Conservation (phyloP, 2,888 invertebrate species). For the Melanchra persicariae region DNA sequence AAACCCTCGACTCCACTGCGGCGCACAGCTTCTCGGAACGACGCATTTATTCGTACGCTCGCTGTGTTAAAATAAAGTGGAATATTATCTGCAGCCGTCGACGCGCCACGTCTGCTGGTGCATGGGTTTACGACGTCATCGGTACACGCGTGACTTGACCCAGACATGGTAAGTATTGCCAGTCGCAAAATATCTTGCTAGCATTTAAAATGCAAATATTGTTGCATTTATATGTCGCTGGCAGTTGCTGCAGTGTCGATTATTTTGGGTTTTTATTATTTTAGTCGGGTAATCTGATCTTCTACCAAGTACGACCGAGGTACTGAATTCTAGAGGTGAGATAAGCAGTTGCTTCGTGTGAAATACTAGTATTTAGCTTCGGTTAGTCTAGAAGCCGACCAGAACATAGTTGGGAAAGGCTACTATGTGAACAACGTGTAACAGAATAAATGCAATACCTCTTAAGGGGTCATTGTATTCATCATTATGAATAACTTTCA, state of each 20-base stretch:
- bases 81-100: constrained; percentile 57
- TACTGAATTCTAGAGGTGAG: no score
- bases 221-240: constrained; percentile 5
- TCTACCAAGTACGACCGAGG: no score
- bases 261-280: neutral
- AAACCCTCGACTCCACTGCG: constrained; percentile 19
- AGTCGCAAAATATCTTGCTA: neutral
- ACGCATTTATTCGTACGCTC: constrained; percentile 39
- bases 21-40: constrained; percentile 32
- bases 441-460: no score
- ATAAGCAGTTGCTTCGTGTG: no score
- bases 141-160: constrained; percentile 42
- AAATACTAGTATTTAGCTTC: no score
- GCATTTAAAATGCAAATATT: no score
- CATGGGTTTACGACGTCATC: constrained; percentile 54
- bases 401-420: no score
- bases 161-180: constrained; percentile 14
- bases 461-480: no score
- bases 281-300: no score
- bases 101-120: constrained; percentile 20
- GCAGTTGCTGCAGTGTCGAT: neutral
- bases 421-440: no score
- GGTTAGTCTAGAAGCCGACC: no score
- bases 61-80: constrained; percentile 50
- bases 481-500: no score